Percentiles rank a stretch among this genome's conserved stretches.
These are phyloP conservation scores for Malacoctenus gilli DNA, from an alignment of 2,797 vertebrate species.

Conservation along the genomic window DNA sequence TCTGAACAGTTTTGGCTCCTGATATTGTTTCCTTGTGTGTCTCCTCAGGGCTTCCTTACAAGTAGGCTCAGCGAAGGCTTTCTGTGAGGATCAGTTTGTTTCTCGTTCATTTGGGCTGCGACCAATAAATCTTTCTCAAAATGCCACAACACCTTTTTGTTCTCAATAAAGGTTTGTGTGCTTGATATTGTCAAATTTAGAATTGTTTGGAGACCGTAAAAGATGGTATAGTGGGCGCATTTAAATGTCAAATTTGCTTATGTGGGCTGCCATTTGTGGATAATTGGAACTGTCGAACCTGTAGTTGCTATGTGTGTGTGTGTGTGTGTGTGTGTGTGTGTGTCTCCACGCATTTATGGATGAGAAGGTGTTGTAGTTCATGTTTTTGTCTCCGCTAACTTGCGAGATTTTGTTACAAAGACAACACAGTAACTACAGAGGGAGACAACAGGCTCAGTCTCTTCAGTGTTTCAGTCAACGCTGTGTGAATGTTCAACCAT, in stretches of 20 bases:
- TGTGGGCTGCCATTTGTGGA: slow-evolving; percentile 54
- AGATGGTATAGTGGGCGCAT: slow-evolving; percentile 54
- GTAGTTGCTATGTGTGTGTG: slow-evolving; percentile 25
- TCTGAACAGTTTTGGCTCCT: neutral
- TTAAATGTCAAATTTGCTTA: slow-evolving; percentile 61
- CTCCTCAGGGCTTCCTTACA: neutral
- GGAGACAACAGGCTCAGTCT: slow-evolving; percentile 1
- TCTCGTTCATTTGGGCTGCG: neutral
- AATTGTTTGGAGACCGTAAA: slow-evolving; percentile 34
- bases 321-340: slow-evolving; percentile 21
- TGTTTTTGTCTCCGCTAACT: slow-evolving; percentile 26
- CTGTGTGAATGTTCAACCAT: slow-evolving; percentile 13
- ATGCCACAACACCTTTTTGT: slow-evolving; percentile 1
- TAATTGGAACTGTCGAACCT: slow-evolving; percentile 47
- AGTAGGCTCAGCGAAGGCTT: neutral
- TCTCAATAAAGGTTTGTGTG: slow-evolving; percentile 20
- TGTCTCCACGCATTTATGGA: slow-evolving; percentile 26
- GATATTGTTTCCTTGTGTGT: neutral
- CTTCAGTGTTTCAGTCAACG: slow-evolving; percentile 13
- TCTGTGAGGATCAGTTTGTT: neutral
- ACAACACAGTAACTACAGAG: slow-evolving; percentile 6
- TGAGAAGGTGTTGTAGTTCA: slow-evolving; percentile 32
- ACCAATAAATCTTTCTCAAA: neutral
- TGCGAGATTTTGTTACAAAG: slow-evolving; percentile 19
- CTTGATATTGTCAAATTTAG: slow-evolving; percentile 36